Evolutionary conservation across 2,797 vertebrate genomes (phyloP).

Genomic region (Platalea minor): DNA sequence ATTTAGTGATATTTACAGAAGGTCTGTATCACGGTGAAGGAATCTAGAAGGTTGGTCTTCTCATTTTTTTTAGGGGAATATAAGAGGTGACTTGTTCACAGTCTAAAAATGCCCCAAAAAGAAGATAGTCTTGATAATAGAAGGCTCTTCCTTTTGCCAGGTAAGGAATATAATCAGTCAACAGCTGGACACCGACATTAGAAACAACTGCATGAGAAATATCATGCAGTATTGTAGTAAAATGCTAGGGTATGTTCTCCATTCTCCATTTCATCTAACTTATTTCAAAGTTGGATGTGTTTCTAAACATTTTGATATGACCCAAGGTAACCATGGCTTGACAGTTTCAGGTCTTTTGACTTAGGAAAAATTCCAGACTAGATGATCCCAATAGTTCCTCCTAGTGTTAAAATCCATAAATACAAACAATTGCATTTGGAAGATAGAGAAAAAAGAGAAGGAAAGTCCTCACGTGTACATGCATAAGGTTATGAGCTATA

Average conservation of each 20-base stretch:
- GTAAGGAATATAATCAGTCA: neutral
- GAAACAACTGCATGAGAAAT: neutral
- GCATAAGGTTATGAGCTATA: neutral
- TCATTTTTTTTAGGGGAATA: neutral
- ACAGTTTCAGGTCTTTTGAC: neutral
- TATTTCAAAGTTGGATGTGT: neutral
- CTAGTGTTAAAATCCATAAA: neutral
- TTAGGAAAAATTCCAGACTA: neutral
- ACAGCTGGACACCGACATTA: neutral
- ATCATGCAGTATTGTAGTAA: neutral
- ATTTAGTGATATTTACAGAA: neutral
- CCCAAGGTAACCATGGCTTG: neutral
- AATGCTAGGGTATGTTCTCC: neutral
- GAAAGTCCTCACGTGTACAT: neutral
- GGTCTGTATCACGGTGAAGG: neutral
- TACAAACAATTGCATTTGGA: neutral
- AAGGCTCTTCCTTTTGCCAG: neutral
- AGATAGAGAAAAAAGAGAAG: too few relatives aligned
- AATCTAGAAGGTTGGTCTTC: neutral
- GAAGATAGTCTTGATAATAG: neutral
- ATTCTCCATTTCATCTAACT: neutral
- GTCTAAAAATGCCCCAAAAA: neutral
- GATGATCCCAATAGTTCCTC: neutral
- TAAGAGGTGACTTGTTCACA: neutral
- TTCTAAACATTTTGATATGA: neutral